Evolutionary conservation across 2,888 invertebrate species (phyloP).

Genomic region (Cephus pygmeus): DNA sequence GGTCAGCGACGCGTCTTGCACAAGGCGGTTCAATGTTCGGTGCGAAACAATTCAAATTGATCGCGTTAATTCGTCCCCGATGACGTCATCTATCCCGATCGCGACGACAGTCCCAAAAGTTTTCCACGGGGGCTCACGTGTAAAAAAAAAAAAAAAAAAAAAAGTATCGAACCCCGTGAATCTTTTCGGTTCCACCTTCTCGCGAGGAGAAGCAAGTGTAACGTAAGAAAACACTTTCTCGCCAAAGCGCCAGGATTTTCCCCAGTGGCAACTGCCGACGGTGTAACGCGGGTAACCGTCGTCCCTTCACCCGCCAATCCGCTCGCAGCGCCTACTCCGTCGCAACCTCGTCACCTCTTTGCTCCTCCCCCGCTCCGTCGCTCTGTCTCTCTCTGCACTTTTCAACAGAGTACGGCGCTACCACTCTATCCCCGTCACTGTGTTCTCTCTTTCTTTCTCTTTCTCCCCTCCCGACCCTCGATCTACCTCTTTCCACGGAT

Average conservation of each 20-base stretch:
- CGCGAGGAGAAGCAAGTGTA: conserved; percentile 35
- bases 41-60: too few relatives aligned
- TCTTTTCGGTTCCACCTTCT: conserved; percentile 10
- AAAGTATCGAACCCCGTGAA: too few relatives aligned
- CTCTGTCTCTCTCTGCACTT: neutral
- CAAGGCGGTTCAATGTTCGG: too few relatives aligned
- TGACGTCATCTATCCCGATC: too few relatives aligned
- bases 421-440: conserved; percentile 27
- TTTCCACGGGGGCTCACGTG: too few relatives aligned
- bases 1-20: too few relatives aligned
- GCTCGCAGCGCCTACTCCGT: conserved; percentile 27
- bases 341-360: conserved; percentile 23
- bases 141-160: too few relatives aligned
- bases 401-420: neutral
- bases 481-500: conserved; percentile 17
- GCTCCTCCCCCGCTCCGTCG: conserved; percentile 10
- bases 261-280: conserved; percentile 22
- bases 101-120: too few relatives aligned
- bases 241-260: conserved; percentile 38
- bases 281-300: conserved; percentile 36
- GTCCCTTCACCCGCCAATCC: conserved; percentile 16
- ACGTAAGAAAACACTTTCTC: conserved; percentile 61
- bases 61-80: too few relatives aligned
- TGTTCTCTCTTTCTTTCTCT: conserved; percentile 8
- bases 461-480: conserved; percentile 6